Base-by-base conservation (phyloP, 1,140 invertebrate species). In the Psilanteris sp. region DNA sequence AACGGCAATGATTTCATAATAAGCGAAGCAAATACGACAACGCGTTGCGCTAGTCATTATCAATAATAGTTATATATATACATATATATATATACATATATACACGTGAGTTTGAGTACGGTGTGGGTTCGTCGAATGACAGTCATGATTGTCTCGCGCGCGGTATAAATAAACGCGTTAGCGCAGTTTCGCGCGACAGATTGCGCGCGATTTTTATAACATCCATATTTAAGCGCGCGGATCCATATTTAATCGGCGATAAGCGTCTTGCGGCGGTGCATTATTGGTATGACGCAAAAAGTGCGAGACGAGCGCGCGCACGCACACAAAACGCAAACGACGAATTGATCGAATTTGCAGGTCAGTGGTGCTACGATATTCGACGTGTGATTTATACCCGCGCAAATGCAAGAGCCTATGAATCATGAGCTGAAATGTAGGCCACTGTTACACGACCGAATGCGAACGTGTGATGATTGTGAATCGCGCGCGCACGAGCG, bases 161-260 rank as follows among this genome's bases (percentile, higher is more conserved):
- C 36, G 37, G 71, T 74, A 74, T 73, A 66, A 66, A 66, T 66
- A 74, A 67, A 74, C 71, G 54, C 20, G 71, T 67, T 52, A 74
- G 54, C 34, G 11, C 36, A 9, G 61, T 24, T 7, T 31, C 52
- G 11, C 26, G 8, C 54, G 61, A 61, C 61, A 59, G 61, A 74
- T 55, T 57, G 57, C 9, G 4, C 26, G 27, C 31, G 59, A 73
- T 67, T 61, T 74, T 74, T 74, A 44, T 46, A 48, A 59, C 52
- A 50, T 11, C 32, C 34, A 27, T n/a, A n/a, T n/a, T n/a, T n/a
- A n/a, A n/a, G n/a, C n/a, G n/a, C n/a, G n/a, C n/a, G n/a, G n/a
- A n/a, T n/a, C n/a, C n/a, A n/a, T n/a, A n/a, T n/a, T n/a, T n/a
- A n/a, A n/a, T n/a, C n/a, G n/a, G n/a, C n/a, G n/a, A n/a, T n/a